Base-by-base conservation (phyloP, 1,140 invertebrate genomes). In the Neodiprion fabricii region DNA sequence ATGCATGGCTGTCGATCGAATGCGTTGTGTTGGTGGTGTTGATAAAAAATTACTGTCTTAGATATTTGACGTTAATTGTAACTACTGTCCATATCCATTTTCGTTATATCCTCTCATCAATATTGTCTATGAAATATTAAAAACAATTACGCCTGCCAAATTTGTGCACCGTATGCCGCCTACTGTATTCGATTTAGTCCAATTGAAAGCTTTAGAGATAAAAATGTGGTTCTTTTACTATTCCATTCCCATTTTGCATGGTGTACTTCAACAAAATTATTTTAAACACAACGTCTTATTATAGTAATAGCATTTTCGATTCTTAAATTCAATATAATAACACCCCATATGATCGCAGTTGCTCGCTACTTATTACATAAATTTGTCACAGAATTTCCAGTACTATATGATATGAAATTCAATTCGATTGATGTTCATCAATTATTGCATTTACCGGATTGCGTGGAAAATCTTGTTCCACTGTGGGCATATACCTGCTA, bases 401-500 rank as follows among this genome's bases (percentile, higher is more conserved):
- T 12, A 9, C 14, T 74, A 40, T 76, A 76, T 67, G 72, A 48
- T 48, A 7, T 76, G 14, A 9, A 71, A 21, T 74, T 70, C 14
- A 66, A 50, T 12, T 76, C 75, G 9, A 76, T 76, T 48, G 74
- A 76, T 74, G n/a, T 76, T 3, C 75, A 74, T 53, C 70, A 70
- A 72, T 53, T 79, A 9, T 23, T 79, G 23, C 78, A 79, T 74
- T 49, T 78, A 11, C 14, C 74, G 9, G 48, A 70, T 49, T 74
- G 70, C 21, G 77, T 79, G 14, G 21, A 28, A 77, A 61, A 67
- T 17, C 66, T 77, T 48, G 79, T 76, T 17, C 77, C 75, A 17
- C 72, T 79, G 21, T 79, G 76, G 76, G 72, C 71, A 4, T 69
- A 72, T 68, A 74, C 76, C 14, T 80, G 79, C 48, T 80, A 72